These are phyloP conservation scores for Odobenus rosmarus DNA, from an alignment of 2,113 vertebrate species.

Conservation along the genomic window DNA sequence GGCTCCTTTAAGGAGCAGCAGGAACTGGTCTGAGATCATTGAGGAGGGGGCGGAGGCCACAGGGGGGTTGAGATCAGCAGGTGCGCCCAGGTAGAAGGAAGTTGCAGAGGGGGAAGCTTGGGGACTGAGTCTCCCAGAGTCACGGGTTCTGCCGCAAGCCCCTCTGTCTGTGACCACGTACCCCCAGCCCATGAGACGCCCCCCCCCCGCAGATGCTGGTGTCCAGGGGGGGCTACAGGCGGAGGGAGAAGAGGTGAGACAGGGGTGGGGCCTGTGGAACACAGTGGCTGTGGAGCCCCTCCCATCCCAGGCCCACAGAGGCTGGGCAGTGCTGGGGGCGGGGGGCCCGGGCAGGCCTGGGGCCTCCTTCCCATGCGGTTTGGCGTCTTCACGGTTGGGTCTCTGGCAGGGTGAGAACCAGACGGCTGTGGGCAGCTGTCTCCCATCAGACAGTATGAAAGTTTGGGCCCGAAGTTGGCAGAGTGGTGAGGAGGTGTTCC, in stretches of 20 bases:
- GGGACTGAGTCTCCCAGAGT: not conserved
- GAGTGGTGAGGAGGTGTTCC: accelerated
- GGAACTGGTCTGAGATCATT: accelerated
- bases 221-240: accelerated
- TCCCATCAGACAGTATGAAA: accelerated
- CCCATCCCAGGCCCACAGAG: not conserved
- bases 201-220: no score
- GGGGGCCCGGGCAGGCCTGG: not conserved
- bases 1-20: not conserved
- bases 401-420: accelerated
- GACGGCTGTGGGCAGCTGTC: not conserved
- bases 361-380: accelerated
- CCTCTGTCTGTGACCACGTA: not conserved
- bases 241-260: not conserved
- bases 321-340: not conserved
- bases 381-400: not conserved
- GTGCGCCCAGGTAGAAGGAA: not conserved
- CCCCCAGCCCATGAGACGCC: not conserved
- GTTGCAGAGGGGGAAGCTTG: not conserved
- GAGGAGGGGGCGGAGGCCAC: not conserved
- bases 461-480: not conserved
- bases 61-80: not conserved
- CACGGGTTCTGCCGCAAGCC: not conserved
- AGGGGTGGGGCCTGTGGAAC: accelerated
- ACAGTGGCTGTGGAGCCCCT: not conserved